Conservation (phyloP, 1,140 invertebrate species). For the Ceratitis capitata region DNA sequence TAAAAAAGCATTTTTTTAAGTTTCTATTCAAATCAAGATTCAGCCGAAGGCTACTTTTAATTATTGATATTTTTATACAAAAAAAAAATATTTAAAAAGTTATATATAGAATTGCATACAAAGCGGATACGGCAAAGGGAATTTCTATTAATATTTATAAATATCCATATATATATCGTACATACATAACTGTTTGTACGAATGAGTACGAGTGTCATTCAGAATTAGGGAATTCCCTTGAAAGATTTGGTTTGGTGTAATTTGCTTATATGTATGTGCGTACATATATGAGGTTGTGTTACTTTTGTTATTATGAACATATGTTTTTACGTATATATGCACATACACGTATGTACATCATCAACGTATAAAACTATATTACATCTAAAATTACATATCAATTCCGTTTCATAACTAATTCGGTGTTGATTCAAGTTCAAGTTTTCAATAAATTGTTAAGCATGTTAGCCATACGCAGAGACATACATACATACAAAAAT, state of each 20-base stretch:
- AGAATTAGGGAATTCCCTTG: background rate
- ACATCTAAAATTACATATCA: background rate
- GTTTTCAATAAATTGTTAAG: conserved; percentile 29
- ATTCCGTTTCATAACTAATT: background rate
- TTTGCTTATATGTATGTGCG: background rate
- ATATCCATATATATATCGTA: too few relatives aligned
- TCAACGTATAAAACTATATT: background rate
- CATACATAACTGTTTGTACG: too few relatives aligned
- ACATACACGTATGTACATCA: background rate
- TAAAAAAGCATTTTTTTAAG: too few relatives aligned
- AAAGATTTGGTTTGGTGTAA: background rate
- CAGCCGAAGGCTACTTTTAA: too few relatives aligned
- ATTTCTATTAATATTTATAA: too few relatives aligned
- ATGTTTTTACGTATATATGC: background rate
- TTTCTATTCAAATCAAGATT: too few relatives aligned
- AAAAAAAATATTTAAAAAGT: too few relatives aligned
- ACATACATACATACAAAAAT: background rate
- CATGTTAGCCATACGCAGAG: background rate
- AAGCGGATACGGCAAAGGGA: too few relatives aligned
- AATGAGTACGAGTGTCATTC: too few relatives aligned
- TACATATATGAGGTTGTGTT: too few relatives aligned
- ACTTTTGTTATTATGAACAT: background rate
- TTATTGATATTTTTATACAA: too few relatives aligned
- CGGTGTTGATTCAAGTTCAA: conserved; percentile 3
- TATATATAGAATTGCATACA: too few relatives aligned